Evolutionary conservation across 2,888 invertebrate species (phyloP), one percentile per base, ranked within the genome.

Genomic region (Alloplasta piceator): DNA sequence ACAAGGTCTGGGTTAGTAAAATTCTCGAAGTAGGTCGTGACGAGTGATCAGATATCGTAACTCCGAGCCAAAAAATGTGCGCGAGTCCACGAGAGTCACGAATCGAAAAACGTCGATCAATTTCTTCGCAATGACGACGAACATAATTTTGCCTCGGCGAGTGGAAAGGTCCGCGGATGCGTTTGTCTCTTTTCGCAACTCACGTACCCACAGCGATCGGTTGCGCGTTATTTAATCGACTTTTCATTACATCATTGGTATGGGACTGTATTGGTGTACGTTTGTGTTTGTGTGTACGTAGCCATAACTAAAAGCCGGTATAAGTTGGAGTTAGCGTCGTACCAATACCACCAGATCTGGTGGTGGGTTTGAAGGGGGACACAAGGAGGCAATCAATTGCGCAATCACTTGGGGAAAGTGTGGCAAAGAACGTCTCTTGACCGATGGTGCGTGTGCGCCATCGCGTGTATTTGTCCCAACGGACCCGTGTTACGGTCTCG

Each of bases 381-480:
- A 64, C 50, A 38, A 74, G 43, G 73, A 10, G 79, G 67, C 26
- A 26, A 63, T 63, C 5, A 39, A 72, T 89, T 89, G 86, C 86
- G 88, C 87, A 89, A 89, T 88, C 72, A 68, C 63, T 26, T 70
- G 83, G 89, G 88, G 89, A 89, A 89, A 89, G 89, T 26, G 26
- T 89, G 84, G 83, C 83, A 83, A 84, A 84, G 66, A 61, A 72
- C 83, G 86, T 87, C 85, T 87, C 85, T 86, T 89, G 87, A 88
- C 86, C 87, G 83, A 84, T 80, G 83, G 84, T 86, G 86, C 38
- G 43, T 36, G 74, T 56, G 60, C 1, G 26, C 73, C 79, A 81
- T 85, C 61, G 82, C 66, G 61, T 74, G 64, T 66, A 26, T 26
- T 70, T 50, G 74, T 55, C 82, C 76, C 67, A 36, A 7, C 48